Evolutionary conservation across 2,113 vertebrate genomes (phyloP), one percentile per base, ranked within the genome.

Genomic region (Jaculus jaculus): DNA sequence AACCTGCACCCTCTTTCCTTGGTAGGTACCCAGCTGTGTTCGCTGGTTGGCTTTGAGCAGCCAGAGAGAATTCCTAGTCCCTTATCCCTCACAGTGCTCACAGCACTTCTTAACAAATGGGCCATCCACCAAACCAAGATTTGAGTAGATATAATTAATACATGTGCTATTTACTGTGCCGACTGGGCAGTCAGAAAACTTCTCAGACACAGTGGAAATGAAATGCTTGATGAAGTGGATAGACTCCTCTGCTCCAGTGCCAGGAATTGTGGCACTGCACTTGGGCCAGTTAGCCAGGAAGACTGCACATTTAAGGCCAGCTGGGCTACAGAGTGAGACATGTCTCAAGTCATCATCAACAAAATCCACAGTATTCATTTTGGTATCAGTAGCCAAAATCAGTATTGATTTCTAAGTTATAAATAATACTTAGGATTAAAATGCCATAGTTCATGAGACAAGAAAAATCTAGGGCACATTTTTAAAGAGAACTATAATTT

Each of bases 401-500:
- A 24, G 3, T 69, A 69, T 85, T 51, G 34, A 71, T 87, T 83
- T 95, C 47, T 42, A 94, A 83, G 16, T 77, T 75, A 79, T 39
- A 16, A 21, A 23, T 7, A 82, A 5, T 60, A 37, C 78, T 68
- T 60, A 73, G 28, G 28, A 58, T 78, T 42, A 77, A 84, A 87
- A 71, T 24, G 20, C 24, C 3, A 0, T 54, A 28, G 68, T 89
- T 74, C 16, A 71, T 63, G 77, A 92, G 58, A 84, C 16, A 54
- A 89, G 47, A 47, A 85, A 92, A 92, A 84, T 23, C 32, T 74
- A 39, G 23, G 39, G 10, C 30, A 86, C 24, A 13, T 87, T 90
- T 94, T 91, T 39, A 54, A 81, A 95, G 80, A 84, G 74, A 95
- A 87, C 9, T 18, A 30, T 4, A 66, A 9, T 82, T 88, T 51